phyloP scores from a whole-genome alignment of 1,140 invertebrate genomes.

The Dendrolimus punctatus region DNA sequence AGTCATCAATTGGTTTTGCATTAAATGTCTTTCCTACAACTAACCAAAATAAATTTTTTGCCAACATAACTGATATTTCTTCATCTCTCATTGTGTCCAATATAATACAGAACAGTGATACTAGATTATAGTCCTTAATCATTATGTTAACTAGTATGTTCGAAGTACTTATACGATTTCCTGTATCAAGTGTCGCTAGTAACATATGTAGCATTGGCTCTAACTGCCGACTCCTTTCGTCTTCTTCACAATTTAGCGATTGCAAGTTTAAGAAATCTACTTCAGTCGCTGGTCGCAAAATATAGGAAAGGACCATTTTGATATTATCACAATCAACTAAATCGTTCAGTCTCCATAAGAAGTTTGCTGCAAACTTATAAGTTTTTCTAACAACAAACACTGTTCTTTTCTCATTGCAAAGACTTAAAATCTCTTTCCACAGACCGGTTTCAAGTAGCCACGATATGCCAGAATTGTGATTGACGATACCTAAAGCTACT shows the following conservation, averaged over 20 bases:
- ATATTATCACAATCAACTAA: conserved; percentile 30
- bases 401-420: conserved; percentile 43
- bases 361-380: conserved; percentile 46
- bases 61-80: conserved; percentile 25
- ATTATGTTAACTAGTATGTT: conserved; percentile 30
- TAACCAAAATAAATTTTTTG: conserved; percentile 41
- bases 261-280: conserved; percentile 33
- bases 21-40: conserved; percentile 37
- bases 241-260: conserved; percentile 40
- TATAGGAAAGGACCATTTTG: conserved; percentile 29
- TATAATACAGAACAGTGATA: conserved; percentile 28
- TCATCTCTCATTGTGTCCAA: conserved; percentile 36
- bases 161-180: conserved; percentile 23
- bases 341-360: conserved; percentile 50
- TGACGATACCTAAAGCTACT: conserved; percentile 36
- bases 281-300: conserved; percentile 35
- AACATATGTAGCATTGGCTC: conserved; percentile 50
- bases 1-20: conserved; percentile 25
- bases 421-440: conserved; percentile 49
- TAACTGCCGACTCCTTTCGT: conserved; percentile 34
- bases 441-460: conserved; percentile 44
- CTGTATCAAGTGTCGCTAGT: conserved; percentile 28
- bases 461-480: conserved; percentile 40
- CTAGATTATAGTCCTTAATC: conserved; percentile 31
- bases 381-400: conserved; percentile 52